Percentiles rank a stretch among this genome's conserved stretches.
These are phyloP conservation scores for Drosophila willistoni DNA, from an alignment of 1,140 invertebrate genomes.

Conservation along the genomic window DNA sequence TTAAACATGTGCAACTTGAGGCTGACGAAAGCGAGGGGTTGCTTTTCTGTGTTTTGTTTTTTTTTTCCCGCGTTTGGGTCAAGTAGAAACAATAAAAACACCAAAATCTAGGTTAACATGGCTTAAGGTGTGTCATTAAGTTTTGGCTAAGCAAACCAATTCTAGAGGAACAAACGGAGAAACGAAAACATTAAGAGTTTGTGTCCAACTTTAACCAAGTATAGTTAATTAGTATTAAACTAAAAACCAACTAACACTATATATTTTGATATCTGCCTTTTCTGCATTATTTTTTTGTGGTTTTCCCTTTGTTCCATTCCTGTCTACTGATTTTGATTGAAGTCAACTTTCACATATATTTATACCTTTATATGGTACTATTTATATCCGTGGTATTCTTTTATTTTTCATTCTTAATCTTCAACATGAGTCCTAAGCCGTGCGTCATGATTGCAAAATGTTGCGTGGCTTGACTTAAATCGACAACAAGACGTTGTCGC, in stretches of 20 bases:
- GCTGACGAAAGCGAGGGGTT: neutral
- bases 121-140: slow-evolving; percentile 72
- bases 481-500: neutral
- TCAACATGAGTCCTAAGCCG: slow-evolving; percentile 76
- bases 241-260: too few species aligned
- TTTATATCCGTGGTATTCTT: neutral
- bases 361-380: neutral
- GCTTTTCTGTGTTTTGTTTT: too few species aligned
- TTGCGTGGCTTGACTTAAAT: slow-evolving; percentile 37
- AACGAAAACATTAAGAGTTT: too few species aligned
- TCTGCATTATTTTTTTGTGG: too few species aligned
- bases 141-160: slow-evolving; percentile 24
- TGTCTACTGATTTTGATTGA: too few species aligned
- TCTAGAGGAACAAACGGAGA: neutral
- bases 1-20: slow-evolving; percentile 1
- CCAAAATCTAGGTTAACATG: slow-evolving; percentile 63
- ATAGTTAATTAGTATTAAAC: too few species aligned
- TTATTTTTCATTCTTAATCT: slow-evolving; percentile 66
- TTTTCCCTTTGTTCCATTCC: too few species aligned
- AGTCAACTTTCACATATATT: neutral
- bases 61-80: slow-evolving; percentile 54
- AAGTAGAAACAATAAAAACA: slow-evolving; percentile 50
- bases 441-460: slow-evolving; percentile 76
- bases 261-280: too few species aligned
- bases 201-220: too few species aligned